Evolutionary conservation across 2,888 invertebrate species (phyloP).

Genomic region (Tipula helvola): DNA sequence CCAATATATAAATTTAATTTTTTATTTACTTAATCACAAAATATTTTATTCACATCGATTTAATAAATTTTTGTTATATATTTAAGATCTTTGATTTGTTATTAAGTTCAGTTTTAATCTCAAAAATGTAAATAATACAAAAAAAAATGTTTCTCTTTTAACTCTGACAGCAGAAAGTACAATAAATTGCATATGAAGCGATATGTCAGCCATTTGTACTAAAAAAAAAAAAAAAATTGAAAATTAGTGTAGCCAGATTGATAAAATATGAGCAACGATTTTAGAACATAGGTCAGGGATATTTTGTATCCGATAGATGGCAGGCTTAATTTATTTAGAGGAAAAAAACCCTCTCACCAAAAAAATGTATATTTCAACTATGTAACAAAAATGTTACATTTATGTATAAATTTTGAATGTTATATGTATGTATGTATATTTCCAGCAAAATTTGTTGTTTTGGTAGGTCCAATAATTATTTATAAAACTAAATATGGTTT

Average conservation of each 20-base stretch:
- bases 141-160: not conserved
- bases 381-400: no score
- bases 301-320: not conserved
- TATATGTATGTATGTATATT: no score
- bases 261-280: not conserved
- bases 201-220: slow-evolving; percentile 4
- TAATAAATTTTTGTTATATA: not conserved
- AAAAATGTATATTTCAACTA: no score
- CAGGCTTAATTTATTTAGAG: not conserved
- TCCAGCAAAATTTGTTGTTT: no score
- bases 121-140: not conserved
- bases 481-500: no score
- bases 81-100: not conserved
- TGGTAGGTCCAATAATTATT: no score
- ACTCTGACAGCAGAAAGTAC: not conserved
- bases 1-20: not conserved
- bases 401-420: no score
- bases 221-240: not conserved
- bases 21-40: not conserved
- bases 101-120: not conserved
- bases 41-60: not conserved
- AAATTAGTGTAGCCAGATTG: not conserved
- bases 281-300: not conserved
- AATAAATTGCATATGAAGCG: not conserved
- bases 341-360: no score